A percentile compares a stretch with the other conserved stretches of the same genome.
Evolutionary conservation across 2,113 vertebrate species (phyloP).

Genomic region (Myrmecobius fasciatus): DNA sequence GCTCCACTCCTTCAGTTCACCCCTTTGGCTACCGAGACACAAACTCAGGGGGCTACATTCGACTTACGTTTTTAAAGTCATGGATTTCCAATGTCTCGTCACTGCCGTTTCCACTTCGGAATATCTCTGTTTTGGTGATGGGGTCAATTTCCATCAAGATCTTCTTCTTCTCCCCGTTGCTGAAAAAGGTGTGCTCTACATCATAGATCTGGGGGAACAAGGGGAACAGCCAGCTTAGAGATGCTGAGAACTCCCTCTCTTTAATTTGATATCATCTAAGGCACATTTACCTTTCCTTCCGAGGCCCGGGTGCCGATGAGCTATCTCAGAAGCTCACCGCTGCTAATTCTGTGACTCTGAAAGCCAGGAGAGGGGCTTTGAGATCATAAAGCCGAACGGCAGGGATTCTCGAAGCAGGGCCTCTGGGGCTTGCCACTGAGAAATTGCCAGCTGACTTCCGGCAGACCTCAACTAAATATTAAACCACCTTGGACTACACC

Average conservation of each 20-base stretch:
- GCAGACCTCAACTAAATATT: slow-evolving; percentile 54
- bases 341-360: slow-evolving; percentile 55
- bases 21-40: slow-evolving; percentile 47
- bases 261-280: slow-evolving; percentile 31
- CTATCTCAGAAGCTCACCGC: slow-evolving; percentile 29
- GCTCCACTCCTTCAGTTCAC: slow-evolving; percentile 30
- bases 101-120: slow-evolving; percentile 91
- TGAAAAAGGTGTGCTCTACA: slow-evolving; percentile 90
- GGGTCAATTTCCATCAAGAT: slow-evolving; percentile 95
- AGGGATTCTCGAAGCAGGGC: slow-evolving; percentile 21
- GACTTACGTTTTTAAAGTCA: slow-evolving; percentile 95
- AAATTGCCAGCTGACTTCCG: slow-evolving; percentile 65
- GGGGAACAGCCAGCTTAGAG: slow-evolving; percentile 53
- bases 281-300: not conserved
- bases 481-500: slow-evolving; percentile 50
- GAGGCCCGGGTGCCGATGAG: slow-evolving; percentile 39
- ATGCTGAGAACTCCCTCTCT: slow-evolving; percentile 7
- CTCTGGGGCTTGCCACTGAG: slow-evolving; percentile 34
- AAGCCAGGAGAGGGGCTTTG: slow-evolving; percentile 61
- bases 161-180: slow-evolving; percentile 90
- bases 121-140: slow-evolving; percentile 88
- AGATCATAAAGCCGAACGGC: slow-evolving; percentile 14
- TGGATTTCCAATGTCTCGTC: slow-evolving; percentile 95
- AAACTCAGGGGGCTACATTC: not conserved
- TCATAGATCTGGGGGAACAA: slow-evolving; percentile 89